These are phyloP conservation scores for Sarcophaga bullata DNA, from an alignment of 1,140 invertebrate genomes.

Conservation along the genomic window DNA sequence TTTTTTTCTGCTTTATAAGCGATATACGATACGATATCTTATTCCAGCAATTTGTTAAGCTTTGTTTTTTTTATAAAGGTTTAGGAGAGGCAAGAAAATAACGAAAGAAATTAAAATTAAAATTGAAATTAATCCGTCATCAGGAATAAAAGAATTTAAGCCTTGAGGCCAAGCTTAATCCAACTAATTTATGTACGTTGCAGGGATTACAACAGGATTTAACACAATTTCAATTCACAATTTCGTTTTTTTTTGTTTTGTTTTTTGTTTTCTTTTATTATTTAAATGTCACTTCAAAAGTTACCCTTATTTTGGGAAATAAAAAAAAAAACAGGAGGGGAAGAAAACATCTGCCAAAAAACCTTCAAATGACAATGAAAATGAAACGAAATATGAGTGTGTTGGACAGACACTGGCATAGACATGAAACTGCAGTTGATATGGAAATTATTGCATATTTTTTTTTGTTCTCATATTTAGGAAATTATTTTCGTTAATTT, in stretches of 20 bases:
- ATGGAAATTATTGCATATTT: no score
- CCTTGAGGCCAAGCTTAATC: not conserved
- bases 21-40: no score
- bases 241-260: no score
- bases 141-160: not conserved
- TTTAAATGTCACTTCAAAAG: not conserved
- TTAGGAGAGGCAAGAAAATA: no score
- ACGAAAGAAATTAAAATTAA: no score
- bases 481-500: no score
- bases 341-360: slow-evolving; percentile 10
- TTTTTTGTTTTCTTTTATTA: not conserved
- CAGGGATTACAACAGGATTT: not conserved
- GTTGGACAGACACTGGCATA: no score
- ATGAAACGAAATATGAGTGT: not conserved
- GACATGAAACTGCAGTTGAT: no score
- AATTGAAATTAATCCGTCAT: not conserved
- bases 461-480: no score
- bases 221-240: not conserved
- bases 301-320: not conserved
- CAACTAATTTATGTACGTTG: not conserved
- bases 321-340: not conserved
- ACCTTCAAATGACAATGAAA: not conserved
- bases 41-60: no score
- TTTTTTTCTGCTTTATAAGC: no score
- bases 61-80: no score